Base-by-base conservation (phyloP, 2,797 vertebrate species). In the Lindbergichthys nudifrons region DNA sequence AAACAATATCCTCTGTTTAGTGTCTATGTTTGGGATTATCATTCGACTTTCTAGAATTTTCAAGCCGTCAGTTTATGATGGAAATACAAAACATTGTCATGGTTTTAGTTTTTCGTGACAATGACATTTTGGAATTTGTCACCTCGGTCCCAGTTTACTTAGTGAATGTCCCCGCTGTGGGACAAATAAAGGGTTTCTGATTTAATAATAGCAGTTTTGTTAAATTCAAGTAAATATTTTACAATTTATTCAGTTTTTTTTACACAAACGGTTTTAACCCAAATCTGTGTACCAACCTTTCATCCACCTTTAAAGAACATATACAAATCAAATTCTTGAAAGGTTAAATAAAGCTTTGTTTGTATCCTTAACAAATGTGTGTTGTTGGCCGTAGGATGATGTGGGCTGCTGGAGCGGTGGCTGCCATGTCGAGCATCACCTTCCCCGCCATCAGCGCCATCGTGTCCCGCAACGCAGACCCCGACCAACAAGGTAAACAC, bases 341-440 rank as follows among this genome's bases (percentile, higher is more conserved):
- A 65, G 62, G 45, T 60, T 18, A 39, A 65, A 41, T 19, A 18
- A 7, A 2, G 11, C 19, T 39, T n/a, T 21, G 1, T 52, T 43
- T 73, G 23, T 45, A 14, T 66, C 26, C 6, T 45, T 74, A 68
- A 67, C 21, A 43, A 47, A 13, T 30, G 39, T 67, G 15, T 69
- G 53, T 39, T 74, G 42, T 65, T 56, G 54, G 4, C 65, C 84
- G 51, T 56, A 98, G 97, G 97, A 97, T 98, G 97, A 98, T 97
- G 94, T 98, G 96, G 97, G 97, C 96, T 18, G 96, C 96, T 9
- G 96, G 96, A 73, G 96, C 96, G 0, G 96, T 98, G 42, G 96
- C 96, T 56, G 96, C 97, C 80, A 98, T 98, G 97, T 97, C 96
- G 66, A 97, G 96, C 90, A 98, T 98, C 91, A 97, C 97, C 11